phyloP scores from a whole-genome alignment of 1,140 invertebrate species.

The Drosophila carrolli region DNA sequence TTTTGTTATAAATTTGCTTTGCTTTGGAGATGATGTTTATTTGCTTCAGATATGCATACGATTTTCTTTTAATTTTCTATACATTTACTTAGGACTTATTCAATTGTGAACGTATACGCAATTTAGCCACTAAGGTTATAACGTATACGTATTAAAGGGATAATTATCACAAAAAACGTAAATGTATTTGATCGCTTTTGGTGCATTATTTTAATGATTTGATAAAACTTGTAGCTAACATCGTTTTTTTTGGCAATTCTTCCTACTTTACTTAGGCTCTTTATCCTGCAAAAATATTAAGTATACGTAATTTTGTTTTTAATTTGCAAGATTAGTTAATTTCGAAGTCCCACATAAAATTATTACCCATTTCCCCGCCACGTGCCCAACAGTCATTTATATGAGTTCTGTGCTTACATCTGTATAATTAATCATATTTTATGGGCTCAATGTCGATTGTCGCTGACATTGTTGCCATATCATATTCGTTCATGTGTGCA shows the following conservation, averaged over 20 bases:
- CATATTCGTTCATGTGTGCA: slow-evolving; percentile 14
- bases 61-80: no score
- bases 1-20: no score
- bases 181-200: no score
- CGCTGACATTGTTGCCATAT: slow-evolving; percentile 35
- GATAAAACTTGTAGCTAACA: no score
- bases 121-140: background rate
- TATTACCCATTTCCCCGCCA: background rate
- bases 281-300: no score
- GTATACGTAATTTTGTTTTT: background rate
- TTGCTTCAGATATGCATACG: no score
- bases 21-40: no score
- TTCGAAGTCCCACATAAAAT: background rate
- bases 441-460: slow-evolving; percentile 46
- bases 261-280: no score
- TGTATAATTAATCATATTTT: slow-evolving; percentile 70
- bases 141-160: background rate
- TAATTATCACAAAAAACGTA: no score
- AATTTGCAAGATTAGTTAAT: background rate
- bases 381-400: slow-evolving; percentile 11
- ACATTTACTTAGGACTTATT: no score
- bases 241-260: no score
- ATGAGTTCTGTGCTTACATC: slow-evolving; percentile 34
- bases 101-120: background rate
- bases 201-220: no score